A percentile compares a stretch with the other conserved stretches of the same genome.
phyloP scores from a whole-genome alignment of 2,797 vertebrate species.

The Mormyrus proboscirostris region DNA sequence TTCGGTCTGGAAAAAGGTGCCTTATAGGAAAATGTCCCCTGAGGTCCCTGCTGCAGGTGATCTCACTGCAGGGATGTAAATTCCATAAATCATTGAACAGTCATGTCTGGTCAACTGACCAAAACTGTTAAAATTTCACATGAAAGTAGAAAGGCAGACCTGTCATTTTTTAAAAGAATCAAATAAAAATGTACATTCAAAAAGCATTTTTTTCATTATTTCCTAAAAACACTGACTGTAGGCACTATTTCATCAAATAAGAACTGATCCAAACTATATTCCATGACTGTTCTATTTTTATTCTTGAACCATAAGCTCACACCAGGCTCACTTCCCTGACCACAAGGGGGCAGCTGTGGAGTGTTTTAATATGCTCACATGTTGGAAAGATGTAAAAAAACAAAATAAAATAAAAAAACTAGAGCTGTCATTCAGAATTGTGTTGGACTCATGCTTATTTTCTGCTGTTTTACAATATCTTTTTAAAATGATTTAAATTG shows the following conservation, averaged over 20 bases:
- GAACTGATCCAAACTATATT: not conserved
- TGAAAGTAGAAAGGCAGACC: not conserved
- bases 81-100: not conserved
- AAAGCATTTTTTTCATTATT: not conserved
- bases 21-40: not conserved
- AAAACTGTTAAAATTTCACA: not conserved
- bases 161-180: not conserved
- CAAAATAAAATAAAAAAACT: not conserved
- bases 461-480: not conserved
- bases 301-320: not conserved
- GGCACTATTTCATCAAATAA: not conserved
- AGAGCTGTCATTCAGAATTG: not conserved
- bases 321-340: not conserved
- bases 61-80: not conserved
- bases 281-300: not conserved
- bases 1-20: not conserved
- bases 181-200: not conserved
- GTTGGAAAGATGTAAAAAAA: not conserved
- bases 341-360: not conserved
- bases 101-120: not conserved
- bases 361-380: not conserved
- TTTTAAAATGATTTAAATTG: not conserved
- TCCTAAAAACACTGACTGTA: not conserved
- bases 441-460: not conserved
- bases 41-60: not conserved